Evolutionary conservation across 2,113 vertebrate species (phyloP).

Genomic region (Oryzias curvinotus): DNA sequence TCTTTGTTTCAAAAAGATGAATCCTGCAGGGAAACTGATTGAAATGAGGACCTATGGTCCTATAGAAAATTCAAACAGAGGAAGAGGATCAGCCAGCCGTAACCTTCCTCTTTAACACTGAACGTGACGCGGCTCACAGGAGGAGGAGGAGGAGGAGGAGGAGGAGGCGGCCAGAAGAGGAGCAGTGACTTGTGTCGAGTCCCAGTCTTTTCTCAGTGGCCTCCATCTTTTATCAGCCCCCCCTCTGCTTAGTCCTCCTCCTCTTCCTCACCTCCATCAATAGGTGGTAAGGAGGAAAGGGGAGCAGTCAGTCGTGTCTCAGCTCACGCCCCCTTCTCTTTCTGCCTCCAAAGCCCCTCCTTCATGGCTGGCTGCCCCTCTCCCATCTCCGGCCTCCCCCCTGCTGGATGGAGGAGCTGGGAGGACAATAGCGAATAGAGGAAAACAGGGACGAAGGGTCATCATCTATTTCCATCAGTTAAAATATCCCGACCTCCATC

Average conservation of each 20-base stretch:
- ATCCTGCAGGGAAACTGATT: too few species aligned
- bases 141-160: constrained; percentile 16
- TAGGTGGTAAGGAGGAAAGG: constrained; percentile 45
- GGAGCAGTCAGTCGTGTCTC: constrained; percentile 67
- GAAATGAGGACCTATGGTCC: neutral
- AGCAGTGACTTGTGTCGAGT: constrained; percentile 46
- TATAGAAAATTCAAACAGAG: constrained; percentile 23
- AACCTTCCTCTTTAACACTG: constrained; percentile 61
- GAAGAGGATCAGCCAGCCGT: constrained; percentile 49
- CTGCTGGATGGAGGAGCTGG: constrained; percentile 7
- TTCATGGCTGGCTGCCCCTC: constrained; percentile 54
- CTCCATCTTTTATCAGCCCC: constrained; percentile 26
- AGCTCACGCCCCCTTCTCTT: constrained; percentile 55
- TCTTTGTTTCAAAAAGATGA: too few species aligned
- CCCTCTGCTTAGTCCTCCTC: constrained; percentile 20
- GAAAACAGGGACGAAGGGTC: too few species aligned
- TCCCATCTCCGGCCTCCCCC: constrained; percentile 4
- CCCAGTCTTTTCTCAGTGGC: constrained; percentile 36
- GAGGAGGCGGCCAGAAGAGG: constrained; percentile 29
- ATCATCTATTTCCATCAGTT: too few species aligned
- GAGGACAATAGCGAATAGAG: neutral
- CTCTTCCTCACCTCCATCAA: constrained; percentile 43
- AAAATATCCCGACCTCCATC: too few species aligned
- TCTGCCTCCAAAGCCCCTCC: constrained; percentile 39
- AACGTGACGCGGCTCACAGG: constrained; percentile 53